A percentile compares a stretch with the other conserved stretches of the same genome.
phyloP scores from a whole-genome alignment of 2,113 vertebrate genomes.

The Tupaia chinensis region DNA sequence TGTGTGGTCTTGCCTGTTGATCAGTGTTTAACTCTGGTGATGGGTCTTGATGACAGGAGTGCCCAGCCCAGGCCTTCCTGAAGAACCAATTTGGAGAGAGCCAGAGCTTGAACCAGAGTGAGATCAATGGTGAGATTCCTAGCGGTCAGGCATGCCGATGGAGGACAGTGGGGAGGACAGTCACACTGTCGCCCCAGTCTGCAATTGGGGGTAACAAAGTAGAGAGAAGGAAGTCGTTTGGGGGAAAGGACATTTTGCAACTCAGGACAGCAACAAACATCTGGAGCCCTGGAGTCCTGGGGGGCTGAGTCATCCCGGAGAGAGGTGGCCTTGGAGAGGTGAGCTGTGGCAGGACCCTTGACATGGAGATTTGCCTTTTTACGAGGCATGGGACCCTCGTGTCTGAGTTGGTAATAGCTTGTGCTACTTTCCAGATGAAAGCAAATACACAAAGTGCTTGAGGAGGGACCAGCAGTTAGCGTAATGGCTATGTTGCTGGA shows the following conservation, averaged over 20 bases:
- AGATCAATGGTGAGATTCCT: not conserved
- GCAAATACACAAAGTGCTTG: not conserved
- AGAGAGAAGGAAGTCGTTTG: not conserved
- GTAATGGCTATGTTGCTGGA: too few relatives aligned
- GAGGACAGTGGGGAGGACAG: not conserved
- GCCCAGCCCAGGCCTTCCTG: not conserved
- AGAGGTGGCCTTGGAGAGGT: not conserved
- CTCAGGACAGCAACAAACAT: not conserved
- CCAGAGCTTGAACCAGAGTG: not conserved
- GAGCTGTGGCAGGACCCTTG: not conserved
- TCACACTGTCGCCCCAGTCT: not conserved
- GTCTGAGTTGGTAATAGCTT: not conserved
- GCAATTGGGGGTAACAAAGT: not conserved
- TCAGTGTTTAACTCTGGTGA: not conserved
- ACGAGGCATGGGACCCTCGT: not conserved
- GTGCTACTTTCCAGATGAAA: not conserved
- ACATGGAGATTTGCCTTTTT: not conserved
- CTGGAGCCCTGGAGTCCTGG: not conserved
- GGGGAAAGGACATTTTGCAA: not conserved
- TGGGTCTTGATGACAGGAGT: not conserved
- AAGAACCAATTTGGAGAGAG: not conserved
- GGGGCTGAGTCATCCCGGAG: not conserved
- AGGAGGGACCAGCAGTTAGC: too few relatives aligned
- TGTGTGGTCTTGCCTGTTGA: not conserved
- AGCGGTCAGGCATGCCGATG: rapidly evolving